phyloP scores from a whole-genome alignment of 2,113 vertebrate species.

The Stegastes partitus region DNA sequence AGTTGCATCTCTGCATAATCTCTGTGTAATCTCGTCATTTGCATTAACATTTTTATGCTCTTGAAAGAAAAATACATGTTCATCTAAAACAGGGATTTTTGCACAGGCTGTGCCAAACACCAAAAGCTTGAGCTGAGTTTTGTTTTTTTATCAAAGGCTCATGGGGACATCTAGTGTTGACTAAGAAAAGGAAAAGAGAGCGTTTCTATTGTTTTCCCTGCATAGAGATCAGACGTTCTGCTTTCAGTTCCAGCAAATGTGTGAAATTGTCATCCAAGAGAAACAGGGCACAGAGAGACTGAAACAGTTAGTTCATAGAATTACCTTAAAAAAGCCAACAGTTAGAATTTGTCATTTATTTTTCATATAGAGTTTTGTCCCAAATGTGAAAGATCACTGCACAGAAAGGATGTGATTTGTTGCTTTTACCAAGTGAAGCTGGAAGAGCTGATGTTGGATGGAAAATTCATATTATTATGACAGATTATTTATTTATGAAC shows the following conservation, averaged over 20 bases:
- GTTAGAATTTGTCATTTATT: neutral
- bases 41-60: constrained; percentile 10
- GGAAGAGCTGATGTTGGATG: too few relatives aligned
- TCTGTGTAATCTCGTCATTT: constrained; percentile 48
- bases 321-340: too few relatives aligned
- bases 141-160: constrained; percentile 56
- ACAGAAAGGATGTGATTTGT: too few relatives aligned
- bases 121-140: neutral
- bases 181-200: neutral
- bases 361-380: too few relatives aligned
- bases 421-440: too few relatives aligned
- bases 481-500: too few relatives aligned
- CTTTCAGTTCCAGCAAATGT: neutral
- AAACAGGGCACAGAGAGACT: too few relatives aligned
- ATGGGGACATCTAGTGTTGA: constrained; percentile 80
- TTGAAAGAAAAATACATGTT: constrained; percentile 17
- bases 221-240: neutral
- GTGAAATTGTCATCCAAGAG: neutral
- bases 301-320: too few relatives aligned
- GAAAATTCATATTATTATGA: too few relatives aligned
- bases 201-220: neutral
- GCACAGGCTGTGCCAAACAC: neutral
- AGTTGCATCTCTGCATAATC: constrained; percentile 37
- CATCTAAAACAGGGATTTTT: neutral
- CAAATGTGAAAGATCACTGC: too few relatives aligned